Percentiles rank a stretch among this genome's conserved stretches.
Evolutionary conservation across 1,140 invertebrate genomes (phyloP).

Genomic region (Notospermus geniculatus): DNA sequence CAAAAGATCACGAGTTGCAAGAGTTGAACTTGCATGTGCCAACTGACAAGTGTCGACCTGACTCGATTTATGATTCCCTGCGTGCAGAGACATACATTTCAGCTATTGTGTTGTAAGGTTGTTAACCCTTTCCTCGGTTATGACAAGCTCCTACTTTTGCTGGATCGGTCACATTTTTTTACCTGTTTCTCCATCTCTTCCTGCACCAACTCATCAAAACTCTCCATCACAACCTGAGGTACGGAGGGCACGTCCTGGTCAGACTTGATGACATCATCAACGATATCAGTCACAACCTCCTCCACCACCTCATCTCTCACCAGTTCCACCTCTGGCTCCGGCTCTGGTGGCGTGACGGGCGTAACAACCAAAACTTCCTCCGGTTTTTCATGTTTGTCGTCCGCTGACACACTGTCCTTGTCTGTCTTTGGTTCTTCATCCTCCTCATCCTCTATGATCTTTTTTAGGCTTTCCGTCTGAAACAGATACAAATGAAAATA

Average conservation of each 20-base stretch:
- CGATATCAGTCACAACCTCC: slow-evolving; percentile 12
- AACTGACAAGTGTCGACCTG: no score
- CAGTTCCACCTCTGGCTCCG: no score
- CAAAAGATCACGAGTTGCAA: no score
- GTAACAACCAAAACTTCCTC: slow-evolving; percentile 24
- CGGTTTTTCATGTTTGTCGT: slow-evolving; percentile 9
- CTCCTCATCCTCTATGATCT: not conserved
- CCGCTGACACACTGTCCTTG: slow-evolving; percentile 14
- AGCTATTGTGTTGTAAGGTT: no score
- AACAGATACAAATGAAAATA: no score
- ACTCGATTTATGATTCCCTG: no score
- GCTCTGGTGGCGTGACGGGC: slow-evolving; percentile 17
- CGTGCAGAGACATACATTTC: no score
- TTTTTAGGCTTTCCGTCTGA: not conserved
- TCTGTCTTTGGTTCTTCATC: slow-evolving; percentile 12
- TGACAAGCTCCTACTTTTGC: no score
- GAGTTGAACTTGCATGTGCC: no score
- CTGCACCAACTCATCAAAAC: slow-evolving; percentile 8
- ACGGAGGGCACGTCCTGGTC: slow-evolving; percentile 43
- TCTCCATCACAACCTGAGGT: slow-evolving; percentile 19
- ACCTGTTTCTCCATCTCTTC: slow-evolving; percentile 1
- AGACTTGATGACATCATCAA: slow-evolving; percentile 32
- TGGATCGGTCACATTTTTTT: no score
- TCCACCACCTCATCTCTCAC: not conserved
- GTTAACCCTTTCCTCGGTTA: no score